phyloP scores from a whole-genome alignment of 2,888 invertebrate genomes.

The Drosophila villosipedis region DNA sequence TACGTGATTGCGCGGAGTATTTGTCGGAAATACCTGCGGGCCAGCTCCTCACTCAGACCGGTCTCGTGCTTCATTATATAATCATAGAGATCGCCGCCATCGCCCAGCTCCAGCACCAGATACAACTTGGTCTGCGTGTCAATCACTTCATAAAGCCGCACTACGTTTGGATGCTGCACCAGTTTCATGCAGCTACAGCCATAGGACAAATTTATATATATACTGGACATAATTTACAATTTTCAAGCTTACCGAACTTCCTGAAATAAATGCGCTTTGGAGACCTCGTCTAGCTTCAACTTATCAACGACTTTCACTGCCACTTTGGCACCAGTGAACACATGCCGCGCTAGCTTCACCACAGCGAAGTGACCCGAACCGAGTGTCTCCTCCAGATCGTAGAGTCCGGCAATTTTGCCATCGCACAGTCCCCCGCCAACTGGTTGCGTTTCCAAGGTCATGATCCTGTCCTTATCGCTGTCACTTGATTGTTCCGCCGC shows the following conservation, averaged over 20 bases:
- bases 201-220: conserved; percentile 1
- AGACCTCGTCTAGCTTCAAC: conserved; percentile 97
- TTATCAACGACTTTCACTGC: conserved; percentile 99
- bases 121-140: conserved; percentile 99
- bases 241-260: conserved; percentile 88
- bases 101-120: conserved; percentile 98
- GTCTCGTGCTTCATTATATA: conserved; percentile 98
- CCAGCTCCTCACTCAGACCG: conserved; percentile 93
- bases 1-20: conserved; percentile 99
- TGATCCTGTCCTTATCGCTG: conserved; percentile 51
- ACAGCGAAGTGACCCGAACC: conserved; percentile 99
- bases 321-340: conserved; percentile 99
- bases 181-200: conserved; percentile 96
- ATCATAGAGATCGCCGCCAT: conserved; percentile 99
- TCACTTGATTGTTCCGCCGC: conserved; percentile 27
- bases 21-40: conserved; percentile 97
- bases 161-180: conserved; percentile 99
- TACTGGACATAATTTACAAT: background rate
- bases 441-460: conserved; percentile 80
- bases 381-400: conserved; percentile 98
- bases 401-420: conserved; percentile 97
- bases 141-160: conserved; percentile 98
- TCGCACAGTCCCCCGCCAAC: conserved; percentile 83
- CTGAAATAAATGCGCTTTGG: conserved; percentile 97
- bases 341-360: conserved; percentile 98